Evolutionary conservation across 2,113 vertebrate species (phyloP), one percentile per base, ranked within the genome.

Genomic region (Setophaga petechia): DNA sequence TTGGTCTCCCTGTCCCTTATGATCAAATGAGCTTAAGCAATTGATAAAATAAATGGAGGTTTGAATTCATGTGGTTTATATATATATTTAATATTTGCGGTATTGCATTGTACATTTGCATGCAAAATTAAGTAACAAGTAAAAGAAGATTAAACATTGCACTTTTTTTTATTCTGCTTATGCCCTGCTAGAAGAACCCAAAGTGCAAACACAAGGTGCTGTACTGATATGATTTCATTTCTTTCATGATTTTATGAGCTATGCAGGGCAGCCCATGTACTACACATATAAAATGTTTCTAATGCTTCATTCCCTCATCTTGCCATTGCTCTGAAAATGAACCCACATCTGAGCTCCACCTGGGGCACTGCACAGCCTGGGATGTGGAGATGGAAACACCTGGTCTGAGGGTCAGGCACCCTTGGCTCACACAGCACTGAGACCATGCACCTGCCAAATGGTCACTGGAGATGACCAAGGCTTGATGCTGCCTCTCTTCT

Each of bases 11-110:
- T 87, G 77, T 98, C 97, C 97, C 96, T 97, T 93, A 93, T 95
- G 97, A 98, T 98, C 98, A 98, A 98, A 98, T 98, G 93, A 94
- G 96, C 96, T 97, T 97, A 96, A 96, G 97, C 97, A 96, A 97
- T 96, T 96, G 97, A 97, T 96, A 96, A 96, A 96, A 96, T 94
- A 98, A 97, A 96, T 31, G 84, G 59, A 22, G 25, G 68, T 94
- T 96, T 96, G 95, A 97, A 96, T 96, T 95, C 51, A 82, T 95
- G 96, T 95, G 93, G 87, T 96, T 97, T 94, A 90, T 91, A 33
- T 79, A 33, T 90, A 93, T 12, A 46, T 97, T 90, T 97, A 96
- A 94, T 81, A 94, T 96, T 96, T 84, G 72, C 81, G 84, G 78
- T 46, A 51, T 84, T 54, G 68, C 87, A 63, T 66, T 88, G 76